Evolutionary conservation across 2,888 invertebrate genomes (phyloP).

Genomic region (Epirrhoe alternata): DNA sequence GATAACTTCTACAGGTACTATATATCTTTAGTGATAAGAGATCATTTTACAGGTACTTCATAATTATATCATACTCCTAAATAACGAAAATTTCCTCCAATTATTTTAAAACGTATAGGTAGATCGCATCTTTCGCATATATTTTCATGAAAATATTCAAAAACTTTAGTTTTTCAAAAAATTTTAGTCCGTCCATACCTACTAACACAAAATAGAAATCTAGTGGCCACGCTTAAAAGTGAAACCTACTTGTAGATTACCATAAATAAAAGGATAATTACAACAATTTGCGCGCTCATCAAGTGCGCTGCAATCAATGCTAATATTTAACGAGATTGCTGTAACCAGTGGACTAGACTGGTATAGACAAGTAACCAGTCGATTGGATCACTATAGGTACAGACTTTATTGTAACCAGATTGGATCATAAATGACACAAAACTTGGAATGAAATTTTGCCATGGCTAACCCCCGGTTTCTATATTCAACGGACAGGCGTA

Average conservation of each 20-base stretch:
- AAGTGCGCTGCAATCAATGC: slow-evolving; percentile 35
- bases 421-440: too few relatives aligned
- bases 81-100: too few relatives aligned
- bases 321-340: slow-evolving; percentile 37
- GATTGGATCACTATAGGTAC: neutral
- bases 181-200: neutral
- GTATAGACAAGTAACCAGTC: neutral
- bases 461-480: too few relatives aligned
- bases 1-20: too few relatives aligned
- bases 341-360: slow-evolving; percentile 19
- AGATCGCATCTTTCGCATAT: too few relatives aligned
- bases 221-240: slow-evolving; percentile 34
- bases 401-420: neutral
- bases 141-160: too few relatives aligned
- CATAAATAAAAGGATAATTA: slow-evolving; percentile 39
- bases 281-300: slow-evolving; percentile 38
- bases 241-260: slow-evolving; percentile 38
- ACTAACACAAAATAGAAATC: slow-evolving; percentile 27
- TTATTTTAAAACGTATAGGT: too few relatives aligned
- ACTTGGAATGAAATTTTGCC: too few relatives aligned
- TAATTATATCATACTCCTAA: too few relatives aligned
- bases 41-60: too few relatives aligned
- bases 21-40: too few relatives aligned
- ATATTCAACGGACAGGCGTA: too few relatives aligned
- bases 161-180: neutral